Base-by-base conservation (phyloP, 1,140 invertebrate species). In the Drosophila dunni region DNA sequence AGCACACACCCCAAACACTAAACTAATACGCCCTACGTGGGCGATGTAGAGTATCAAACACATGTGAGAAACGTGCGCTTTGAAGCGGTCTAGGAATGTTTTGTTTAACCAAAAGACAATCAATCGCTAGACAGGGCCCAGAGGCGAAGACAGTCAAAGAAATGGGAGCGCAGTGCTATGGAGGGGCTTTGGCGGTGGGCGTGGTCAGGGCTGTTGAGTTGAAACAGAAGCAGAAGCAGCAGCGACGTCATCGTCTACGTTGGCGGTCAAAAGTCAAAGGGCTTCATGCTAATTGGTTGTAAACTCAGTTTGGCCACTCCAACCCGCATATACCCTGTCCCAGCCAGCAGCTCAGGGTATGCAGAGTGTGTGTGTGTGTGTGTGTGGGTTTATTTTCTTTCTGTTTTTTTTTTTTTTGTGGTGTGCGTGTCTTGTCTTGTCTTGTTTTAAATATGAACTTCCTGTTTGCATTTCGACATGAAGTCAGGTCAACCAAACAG, bases 391-490 rank as follows among this genome's bases (percentile, higher is more conserved):
- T 45, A 17, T 36, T 17, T 40, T 33, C 24, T 24, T 51, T 24
- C 33, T 42, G 20, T 36, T 42, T 53, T 20, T 17, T 9, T 54
- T 60, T 33, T 45, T 45, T 7, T 42, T 53, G 33, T 20, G 33
- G 34, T 62, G 60, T 69, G 64, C 70, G 75, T 77, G 82, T 66
- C 65, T 77, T 58, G 64, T 73, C 51, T 77, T 67, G 77, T 76
- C 76, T 75, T 76, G 51, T 77, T 86, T 80, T 83, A 88, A 86
- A 86, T 82, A 79, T 75, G 66, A 79, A 86, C 83, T 86, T 86
- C 83, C 83, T 86, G 83, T 75, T 88, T 78, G 77, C 53, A 64
- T 77, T 72, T 72, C 62, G 65, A 61, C 61, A 56, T 50, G 48
- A 71, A 11, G 11, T 11, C 38, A 58, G 33, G 17, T 46, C 42